These are phyloP conservation scores for Clarias fuscus DNA, from an alignment of 2,797 vertebrate genomes.

Conservation along the genomic window DNA sequence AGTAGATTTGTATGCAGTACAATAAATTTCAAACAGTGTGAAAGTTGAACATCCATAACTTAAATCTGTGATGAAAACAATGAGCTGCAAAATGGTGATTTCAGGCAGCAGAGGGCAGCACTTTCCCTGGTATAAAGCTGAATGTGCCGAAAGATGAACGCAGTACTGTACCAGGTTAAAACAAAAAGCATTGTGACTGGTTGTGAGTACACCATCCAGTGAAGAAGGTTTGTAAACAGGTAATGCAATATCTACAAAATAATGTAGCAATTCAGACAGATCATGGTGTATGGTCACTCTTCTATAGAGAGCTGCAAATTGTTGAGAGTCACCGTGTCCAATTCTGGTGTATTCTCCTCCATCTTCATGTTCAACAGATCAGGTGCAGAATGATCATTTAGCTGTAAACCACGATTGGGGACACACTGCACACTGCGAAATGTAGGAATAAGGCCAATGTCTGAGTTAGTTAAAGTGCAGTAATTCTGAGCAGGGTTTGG, in stretches of 20 bases:
- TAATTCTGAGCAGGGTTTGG: slow-evolving; percentile 43
- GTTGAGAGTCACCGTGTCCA: slow-evolving; percentile 33
- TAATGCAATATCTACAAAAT: neutral
- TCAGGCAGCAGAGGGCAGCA: slow-evolving; percentile 22
- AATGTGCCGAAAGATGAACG: neutral
- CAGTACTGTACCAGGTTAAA: neutral
- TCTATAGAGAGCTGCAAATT: slow-evolving; percentile 32
- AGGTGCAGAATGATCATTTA: neutral
- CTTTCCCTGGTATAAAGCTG: neutral
- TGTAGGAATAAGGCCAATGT: slow-evolving; percentile 44
- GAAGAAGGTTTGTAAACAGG: neutral
- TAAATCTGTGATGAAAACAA: neutral
- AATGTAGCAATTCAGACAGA: neutral
- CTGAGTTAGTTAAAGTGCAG: slow-evolving; percentile 49
- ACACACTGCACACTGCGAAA: slow-evolving; percentile 9
- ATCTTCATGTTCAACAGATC: neutral
- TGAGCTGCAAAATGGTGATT: neutral
- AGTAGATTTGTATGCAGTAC: neutral
- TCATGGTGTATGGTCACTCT: neutral
- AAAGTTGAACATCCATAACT: neutral
- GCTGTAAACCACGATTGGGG: neutral
- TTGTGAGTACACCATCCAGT: neutral
- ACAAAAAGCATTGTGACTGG: neutral
- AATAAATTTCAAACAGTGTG: neutral
- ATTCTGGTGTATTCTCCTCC: slow-evolving; percentile 12